A percentile compares a stretch with the other conserved stretches of the same genome.
These are phyloP conservation scores for Tiliacea aurago DNA, from an alignment of 2,888 invertebrate species.

Conservation along the genomic window DNA sequence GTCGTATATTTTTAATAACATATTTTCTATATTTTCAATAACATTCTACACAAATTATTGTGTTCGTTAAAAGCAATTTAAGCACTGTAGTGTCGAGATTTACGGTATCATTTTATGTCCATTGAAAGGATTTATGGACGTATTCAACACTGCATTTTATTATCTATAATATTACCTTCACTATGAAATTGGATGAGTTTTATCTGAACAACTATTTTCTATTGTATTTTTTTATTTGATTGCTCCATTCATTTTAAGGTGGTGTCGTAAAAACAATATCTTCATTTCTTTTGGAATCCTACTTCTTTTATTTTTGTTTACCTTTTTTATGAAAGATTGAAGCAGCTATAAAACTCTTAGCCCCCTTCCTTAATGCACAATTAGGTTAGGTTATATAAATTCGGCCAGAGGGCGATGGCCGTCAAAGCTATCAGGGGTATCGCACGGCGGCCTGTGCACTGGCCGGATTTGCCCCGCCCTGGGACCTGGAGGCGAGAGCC, in stretches of 20 bases:
- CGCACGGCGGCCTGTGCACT: too few species aligned
- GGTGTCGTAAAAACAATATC: background rate
- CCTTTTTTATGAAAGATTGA: background rate
- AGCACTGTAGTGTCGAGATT: background rate
- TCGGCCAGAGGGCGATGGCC: too few species aligned
- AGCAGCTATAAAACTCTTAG: background rate
- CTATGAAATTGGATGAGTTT: conserved; percentile 7
- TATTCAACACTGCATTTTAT: conserved; percentile 24
- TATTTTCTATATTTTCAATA: conserved; percentile 3
- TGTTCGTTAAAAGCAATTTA: background rate
- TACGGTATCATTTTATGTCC: conserved; percentile 20
- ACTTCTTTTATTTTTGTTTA: background rate
- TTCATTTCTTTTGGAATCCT: background rate
- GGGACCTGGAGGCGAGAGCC: too few species aligned
- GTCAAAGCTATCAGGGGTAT: too few species aligned
- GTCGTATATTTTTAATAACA: background rate
- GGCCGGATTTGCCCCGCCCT: too few species aligned
- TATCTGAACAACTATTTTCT: background rate
- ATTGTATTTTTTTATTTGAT: too few species aligned
- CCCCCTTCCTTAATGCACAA: background rate
- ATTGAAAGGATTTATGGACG: conserved; percentile 23
- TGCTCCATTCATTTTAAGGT: too few species aligned
- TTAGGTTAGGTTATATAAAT: background rate
- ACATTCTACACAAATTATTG: background rate
- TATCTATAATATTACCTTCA: background rate